These are phyloP conservation scores for Horisme vitalbata DNA, from an alignment of 2,888 invertebrate genomes.

Conservation along the genomic window DNA sequence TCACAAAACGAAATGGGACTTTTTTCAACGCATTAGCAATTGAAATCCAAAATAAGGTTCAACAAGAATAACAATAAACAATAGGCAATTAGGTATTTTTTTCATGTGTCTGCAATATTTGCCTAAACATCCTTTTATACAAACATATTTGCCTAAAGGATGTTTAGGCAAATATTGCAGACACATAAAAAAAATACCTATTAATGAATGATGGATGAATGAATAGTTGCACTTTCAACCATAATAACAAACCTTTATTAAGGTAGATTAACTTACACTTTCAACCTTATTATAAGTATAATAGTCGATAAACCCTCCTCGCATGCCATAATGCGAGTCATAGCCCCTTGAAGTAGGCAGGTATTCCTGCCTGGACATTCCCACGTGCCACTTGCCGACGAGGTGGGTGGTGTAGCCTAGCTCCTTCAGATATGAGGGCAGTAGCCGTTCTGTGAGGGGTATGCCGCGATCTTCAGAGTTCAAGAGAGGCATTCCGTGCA, in stretches of 20 bases:
- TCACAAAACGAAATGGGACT: too few relatives aligned
- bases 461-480: constrained; percentile 75
- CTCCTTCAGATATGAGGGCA: constrained; percentile 85
- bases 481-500: constrained; percentile 68
- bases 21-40: too few relatives aligned
- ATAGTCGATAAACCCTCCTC: constrained; percentile 90
- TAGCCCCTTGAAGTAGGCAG: constrained; percentile 90
- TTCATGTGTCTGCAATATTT: too few relatives aligned
- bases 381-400: constrained; percentile 96
- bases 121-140: too few relatives aligned
- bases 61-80: too few relatives aligned
- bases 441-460: constrained; percentile 77
- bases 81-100: too few relatives aligned
- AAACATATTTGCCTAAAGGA: too few relatives aligned
- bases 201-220: too few relatives aligned
- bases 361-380: constrained; percentile 87
- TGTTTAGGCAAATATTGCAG: too few relatives aligned
- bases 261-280: constrained; percentile 52
- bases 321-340: constrained; percentile 90
- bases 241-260: neutral
- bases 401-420: constrained; percentile 91
- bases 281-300: constrained; percentile 80
- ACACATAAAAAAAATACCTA: too few relatives aligned
- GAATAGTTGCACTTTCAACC: too few relatives aligned
- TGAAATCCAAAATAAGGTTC: too few relatives aligned